phyloP scores from a whole-genome alignment of 2,113 vertebrate species.

The Tachysurus vachellii region DNA sequence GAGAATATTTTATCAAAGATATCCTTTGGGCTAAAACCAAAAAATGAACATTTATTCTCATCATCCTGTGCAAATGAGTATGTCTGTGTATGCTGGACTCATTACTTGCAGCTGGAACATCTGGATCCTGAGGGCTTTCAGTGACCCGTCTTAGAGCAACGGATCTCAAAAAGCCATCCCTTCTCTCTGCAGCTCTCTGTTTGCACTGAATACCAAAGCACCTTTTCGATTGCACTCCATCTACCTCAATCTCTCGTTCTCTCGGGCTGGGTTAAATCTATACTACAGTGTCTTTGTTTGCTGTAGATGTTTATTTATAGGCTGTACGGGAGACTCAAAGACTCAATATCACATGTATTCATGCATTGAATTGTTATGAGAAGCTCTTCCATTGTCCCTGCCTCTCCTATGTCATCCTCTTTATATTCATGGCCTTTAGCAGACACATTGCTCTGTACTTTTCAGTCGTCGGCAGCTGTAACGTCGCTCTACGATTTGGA shows the following conservation, averaged over 20 bases:
- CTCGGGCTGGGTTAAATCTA: slow-evolving; percentile 48
- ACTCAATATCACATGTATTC: slow-evolving; percentile 56
- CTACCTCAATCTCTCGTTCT: slow-evolving; percentile 7
- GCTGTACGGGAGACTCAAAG: slow-evolving; percentile 53
- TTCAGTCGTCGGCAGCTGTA: background rate
- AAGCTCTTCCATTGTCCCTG: slow-evolving; percentile 26
- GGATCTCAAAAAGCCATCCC: slow-evolving; percentile 38
- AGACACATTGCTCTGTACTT: slow-evolving; percentile 8
- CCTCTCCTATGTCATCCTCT: slow-evolving; percentile 29
- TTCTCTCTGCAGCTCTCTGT: slow-evolving; percentile 28
- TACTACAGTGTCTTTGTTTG: slow-evolving; percentile 53
- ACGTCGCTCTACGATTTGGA: background rate
- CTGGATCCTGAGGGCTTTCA: slow-evolving; percentile 36
- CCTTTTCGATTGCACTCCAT: slow-evolving; percentile 8
- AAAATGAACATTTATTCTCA: slow-evolving; percentile 32
- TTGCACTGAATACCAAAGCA: slow-evolving; percentile 51
- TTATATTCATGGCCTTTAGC: slow-evolving; percentile 36
- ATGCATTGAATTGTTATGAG: slow-evolving; percentile 71
- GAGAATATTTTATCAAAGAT: background rate
- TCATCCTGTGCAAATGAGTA: slow-evolving; percentile 34
- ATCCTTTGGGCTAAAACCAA: slow-evolving; percentile 13
- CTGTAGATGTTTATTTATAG: slow-evolving; percentile 58
- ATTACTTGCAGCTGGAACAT: slow-evolving; percentile 43
- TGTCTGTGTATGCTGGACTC: slow-evolving; percentile 24
- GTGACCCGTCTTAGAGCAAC: slow-evolving; percentile 53